Evolutionary conservation across 2,888 invertebrate genomes (phyloP).

Genomic region (Congeria kusceri): DNA sequence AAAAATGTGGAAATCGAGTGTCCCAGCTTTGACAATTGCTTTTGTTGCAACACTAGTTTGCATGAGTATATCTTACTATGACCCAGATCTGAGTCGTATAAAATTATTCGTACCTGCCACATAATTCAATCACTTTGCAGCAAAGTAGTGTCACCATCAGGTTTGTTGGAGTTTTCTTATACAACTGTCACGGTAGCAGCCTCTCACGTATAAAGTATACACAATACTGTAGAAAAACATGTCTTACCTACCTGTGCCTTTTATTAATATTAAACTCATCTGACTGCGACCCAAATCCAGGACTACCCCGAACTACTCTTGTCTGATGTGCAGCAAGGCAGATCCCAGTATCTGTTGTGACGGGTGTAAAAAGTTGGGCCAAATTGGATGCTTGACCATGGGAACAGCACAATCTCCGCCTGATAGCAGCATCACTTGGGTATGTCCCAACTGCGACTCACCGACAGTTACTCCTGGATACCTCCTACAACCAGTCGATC

Average conservation of each 20-base stretch:
- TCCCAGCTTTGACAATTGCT: constrained; percentile 1
- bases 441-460: constrained; percentile 7
- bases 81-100: no score
- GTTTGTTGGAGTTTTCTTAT: not conserved
- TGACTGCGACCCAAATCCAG: constrained; percentile 11
- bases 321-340: not conserved
- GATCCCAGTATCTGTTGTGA: not conserved
- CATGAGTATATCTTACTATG: not conserved
- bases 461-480: constrained; percentile 1
- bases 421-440: not conserved
- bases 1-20: not conserved
- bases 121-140: no score
- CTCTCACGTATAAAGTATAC: not conserved
- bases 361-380: constrained; percentile 7
- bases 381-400: constrained; percentile 6
- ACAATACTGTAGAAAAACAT: constrained; percentile 1
- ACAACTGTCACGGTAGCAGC: not conserved
- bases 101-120: no score
- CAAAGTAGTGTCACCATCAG: not conserved
- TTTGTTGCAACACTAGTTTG: not conserved
- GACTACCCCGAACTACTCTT: not conserved
- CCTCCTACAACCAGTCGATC: not conserved
- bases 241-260: constrained; percentile 1
- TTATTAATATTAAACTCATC: not conserved
- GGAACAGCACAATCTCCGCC: not conserved